Evolutionary conservation across 2,113 vertebrate genomes (phyloP).

Genomic region (Theristicus caerulescens): DNA sequence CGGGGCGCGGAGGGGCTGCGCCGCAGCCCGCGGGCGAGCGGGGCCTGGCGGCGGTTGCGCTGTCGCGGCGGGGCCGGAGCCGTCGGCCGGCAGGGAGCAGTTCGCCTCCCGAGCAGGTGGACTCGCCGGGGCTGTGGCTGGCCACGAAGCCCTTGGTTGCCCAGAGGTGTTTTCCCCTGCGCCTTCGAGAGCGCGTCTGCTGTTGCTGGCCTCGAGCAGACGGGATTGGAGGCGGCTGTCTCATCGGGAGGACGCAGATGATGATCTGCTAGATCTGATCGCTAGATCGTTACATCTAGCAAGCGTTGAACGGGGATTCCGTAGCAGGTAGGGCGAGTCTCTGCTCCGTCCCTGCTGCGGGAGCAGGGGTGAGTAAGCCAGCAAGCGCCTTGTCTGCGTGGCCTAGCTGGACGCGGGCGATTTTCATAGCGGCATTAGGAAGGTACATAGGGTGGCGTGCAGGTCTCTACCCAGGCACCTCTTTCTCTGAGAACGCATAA

Average conservation of each 20-base stretch:
- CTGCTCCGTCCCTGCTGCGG: accelerated
- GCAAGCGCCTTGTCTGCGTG: accelerated
- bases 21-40: neutral
- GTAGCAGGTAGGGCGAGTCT: neutral
- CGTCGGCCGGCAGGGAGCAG: neutral
- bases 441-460: accelerated
- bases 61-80: neutral
- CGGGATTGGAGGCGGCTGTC: neutral
- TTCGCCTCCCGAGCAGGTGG: accelerated
- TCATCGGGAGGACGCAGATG: accelerated
- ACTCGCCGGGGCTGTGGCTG: neutral
- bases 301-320: accelerated
- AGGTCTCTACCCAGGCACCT: neutral
- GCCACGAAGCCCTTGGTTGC: too few relatives aligned
- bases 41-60: neutral
- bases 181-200: accelerated
- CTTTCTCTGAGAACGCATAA: accelerated
- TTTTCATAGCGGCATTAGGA: accelerated
- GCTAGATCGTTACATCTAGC: accelerated
- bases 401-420: accelerated
- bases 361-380: neutral
- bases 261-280: accelerated
- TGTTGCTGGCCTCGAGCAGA: accelerated
- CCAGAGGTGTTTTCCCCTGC: neutral
- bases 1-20: neutral